These are phyloP conservation scores for Diabrotica virgifera DNA, from an alignment of 1,140 invertebrate species.

Conservation along the genomic window DNA sequence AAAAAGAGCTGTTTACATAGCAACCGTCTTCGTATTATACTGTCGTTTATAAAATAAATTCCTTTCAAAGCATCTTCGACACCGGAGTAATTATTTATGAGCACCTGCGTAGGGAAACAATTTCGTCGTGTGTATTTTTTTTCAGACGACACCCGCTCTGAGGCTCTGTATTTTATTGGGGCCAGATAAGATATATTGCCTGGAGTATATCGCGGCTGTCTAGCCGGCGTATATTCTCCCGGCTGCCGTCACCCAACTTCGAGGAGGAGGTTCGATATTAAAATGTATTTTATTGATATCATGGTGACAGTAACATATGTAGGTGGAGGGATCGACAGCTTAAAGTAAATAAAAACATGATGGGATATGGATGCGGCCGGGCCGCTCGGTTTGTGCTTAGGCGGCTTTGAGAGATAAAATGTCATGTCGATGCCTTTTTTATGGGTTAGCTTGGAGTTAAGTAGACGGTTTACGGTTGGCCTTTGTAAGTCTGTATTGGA, in stretches of 20 bases:
- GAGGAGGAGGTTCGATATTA: not conserved
- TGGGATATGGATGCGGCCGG: not conserved
- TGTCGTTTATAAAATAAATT: no score
- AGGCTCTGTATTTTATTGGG: not conserved
- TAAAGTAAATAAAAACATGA: conserved; percentile 3
- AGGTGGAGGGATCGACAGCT: conserved; percentile 1
- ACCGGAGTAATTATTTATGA: not conserved
- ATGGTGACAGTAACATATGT: conserved; percentile 2
- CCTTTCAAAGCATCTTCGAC: no score
- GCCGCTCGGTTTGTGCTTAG: not conserved
- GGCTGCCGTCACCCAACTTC: not conserved
- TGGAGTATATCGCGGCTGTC: not conserved
- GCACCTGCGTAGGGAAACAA: not conserved
- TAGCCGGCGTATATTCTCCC: not conserved
- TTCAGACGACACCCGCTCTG: not conserved
- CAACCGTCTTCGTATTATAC: no score
- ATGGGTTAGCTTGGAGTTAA: no score
- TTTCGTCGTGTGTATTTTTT: not conserved
- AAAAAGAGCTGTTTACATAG: no score
- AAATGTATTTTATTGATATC: conserved; percentile 3
- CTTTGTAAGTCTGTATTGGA: no score
- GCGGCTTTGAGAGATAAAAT: not conserved
- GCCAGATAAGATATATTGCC: conserved; percentile 2
- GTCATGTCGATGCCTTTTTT: not conserved
- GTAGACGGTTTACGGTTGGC: no score